Evolutionary conservation across 1,140 invertebrate genomes (phyloP), one percentile per base, ranked within the genome.

Genomic region (Stegodyphus dumicola): DNA sequence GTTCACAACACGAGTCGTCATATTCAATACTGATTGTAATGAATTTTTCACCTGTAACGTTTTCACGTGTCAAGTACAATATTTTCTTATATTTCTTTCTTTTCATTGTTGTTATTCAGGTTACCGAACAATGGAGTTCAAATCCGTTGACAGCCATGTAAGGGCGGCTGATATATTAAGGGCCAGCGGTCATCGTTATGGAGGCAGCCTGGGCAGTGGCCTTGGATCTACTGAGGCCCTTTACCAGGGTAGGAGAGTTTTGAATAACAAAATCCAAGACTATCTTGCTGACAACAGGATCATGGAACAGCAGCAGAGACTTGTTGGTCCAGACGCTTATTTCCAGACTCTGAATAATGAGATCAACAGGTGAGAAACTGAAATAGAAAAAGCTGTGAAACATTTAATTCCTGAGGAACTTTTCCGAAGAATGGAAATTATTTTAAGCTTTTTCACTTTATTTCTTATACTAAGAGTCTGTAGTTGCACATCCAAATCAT

Each of bases 261-360:
- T 76, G 9, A 77, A 66, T 51, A 76, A 66, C 65, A 85, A 77
- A 51, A 33, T 76, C 9, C 81, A 85, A n/a, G 74, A 76, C 10
- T 76, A 76, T 13, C 9, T 76, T 9, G 33, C 65, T 10, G 81
- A 85, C n/a, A 85, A 76, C 51, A 66, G 81, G 7, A 75, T 76
- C 67, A 48, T 69, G 53, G 81, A 85, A 17, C 78, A 81, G 33
- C 64, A 78, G 13, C 81, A 85, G 18, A 67, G 81, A 11, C 9
- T 76, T 2, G 52, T 69, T 1, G 81, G 81, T 0, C 73, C 81
- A 0, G 84, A 86, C 48, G 76, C 70, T 1, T 86, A 86, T 5
- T 86, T 77, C 84, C 84, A 86, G 18, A 86, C 84, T 6, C 67
- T 78, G 9, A 86, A 86, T 49, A 86, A 77, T 73, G 84, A 86